Conservation (phyloP, 2,888 invertebrate species). For the Melanostoma mellinum region DNA sequence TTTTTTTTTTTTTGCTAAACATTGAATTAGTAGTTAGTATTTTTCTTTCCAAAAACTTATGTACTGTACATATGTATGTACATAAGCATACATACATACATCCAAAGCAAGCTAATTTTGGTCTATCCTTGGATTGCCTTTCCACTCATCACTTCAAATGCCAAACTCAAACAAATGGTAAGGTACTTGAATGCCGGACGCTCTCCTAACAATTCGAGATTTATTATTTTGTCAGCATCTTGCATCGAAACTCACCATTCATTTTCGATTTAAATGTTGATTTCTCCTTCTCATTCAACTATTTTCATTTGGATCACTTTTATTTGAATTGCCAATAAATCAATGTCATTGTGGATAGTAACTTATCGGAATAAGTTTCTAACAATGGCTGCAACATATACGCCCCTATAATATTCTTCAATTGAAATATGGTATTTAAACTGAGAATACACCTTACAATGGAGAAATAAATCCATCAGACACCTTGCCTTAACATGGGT, state of each 20-base stretch:
- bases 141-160: no score
- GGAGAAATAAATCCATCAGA: conserved; percentile 26
- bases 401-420: neutral
- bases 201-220: no score
- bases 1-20: no score
- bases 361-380: neutral
- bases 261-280: neutral
- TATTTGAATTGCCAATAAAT: conserved; percentile 15
- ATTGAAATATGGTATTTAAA: neutral
- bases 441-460: neutral
- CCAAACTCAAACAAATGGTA: no score
- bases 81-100: no score
- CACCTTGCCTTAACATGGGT: neutral
- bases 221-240: no score
- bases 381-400: conserved; percentile 10
- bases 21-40: no score
- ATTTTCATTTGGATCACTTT: neutral
- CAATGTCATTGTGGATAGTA: conserved; percentile 4
- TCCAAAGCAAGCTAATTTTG: no score
- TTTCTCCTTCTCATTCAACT: neutral
- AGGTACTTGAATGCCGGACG: no score
- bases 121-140: no score
- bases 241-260: neutral
- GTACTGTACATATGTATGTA: no score
- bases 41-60: no score